Percentiles rank a stretch among this genome's conserved stretches.
Evolutionary conservation across 2,113 vertebrate species (phyloP).

Genomic region (Corythaixoides concolor): DNA sequence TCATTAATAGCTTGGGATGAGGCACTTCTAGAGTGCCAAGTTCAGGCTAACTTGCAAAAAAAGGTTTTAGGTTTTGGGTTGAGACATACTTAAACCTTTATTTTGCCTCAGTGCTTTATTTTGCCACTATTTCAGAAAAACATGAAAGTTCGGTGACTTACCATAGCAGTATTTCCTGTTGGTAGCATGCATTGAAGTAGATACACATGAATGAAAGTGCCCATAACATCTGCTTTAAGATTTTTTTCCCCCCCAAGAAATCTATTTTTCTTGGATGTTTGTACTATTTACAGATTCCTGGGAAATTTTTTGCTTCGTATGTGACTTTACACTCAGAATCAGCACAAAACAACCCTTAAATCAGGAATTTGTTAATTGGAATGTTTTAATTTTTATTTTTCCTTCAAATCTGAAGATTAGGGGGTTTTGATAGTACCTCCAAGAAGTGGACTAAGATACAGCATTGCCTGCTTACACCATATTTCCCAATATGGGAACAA

Average conservation of each 20-base stretch:
- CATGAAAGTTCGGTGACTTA: background rate
- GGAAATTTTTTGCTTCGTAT: background rate
- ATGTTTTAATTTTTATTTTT: background rate
- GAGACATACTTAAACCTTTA: background rate
- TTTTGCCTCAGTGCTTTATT: background rate
- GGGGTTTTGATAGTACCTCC: background rate
- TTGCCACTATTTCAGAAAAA: background rate
- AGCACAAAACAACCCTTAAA: background rate
- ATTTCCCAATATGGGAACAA: background rate
- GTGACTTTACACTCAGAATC: background rate
- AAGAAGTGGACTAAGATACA: background rate
- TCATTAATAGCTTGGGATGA: background rate
- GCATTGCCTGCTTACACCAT: background rate
- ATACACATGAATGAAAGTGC: background rate
- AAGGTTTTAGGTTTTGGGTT: background rate
- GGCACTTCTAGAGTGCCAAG: background rate
- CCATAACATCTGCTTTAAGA: background rate
- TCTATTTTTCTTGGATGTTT: background rate
- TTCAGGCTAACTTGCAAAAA: background rate
- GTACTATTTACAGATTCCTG: background rate
- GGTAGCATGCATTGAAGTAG: background rate
- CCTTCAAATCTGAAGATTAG: background rate
- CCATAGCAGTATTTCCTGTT: background rate
- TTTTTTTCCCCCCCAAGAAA: background rate
- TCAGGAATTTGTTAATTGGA: background rate